Conservation (phyloP, 2,797 vertebrate species). For the Acipenser transmontanus region DNA sequence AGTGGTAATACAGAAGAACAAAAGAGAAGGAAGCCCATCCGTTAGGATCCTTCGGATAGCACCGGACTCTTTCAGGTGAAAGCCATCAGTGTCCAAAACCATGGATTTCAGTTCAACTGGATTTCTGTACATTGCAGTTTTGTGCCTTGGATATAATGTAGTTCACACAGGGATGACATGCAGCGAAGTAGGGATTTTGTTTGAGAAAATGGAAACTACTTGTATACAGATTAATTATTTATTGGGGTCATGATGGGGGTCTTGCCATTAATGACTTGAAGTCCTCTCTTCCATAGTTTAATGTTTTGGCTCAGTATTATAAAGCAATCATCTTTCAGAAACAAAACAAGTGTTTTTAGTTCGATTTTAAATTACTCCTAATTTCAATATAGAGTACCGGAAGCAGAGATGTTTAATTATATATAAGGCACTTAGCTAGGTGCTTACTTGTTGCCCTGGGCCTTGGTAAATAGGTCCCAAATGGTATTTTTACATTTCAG, state of each 20-base stretch:
- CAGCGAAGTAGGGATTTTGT: constrained; percentile 52
- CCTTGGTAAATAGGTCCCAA: neutral
- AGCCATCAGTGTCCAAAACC: constrained; percentile 25
- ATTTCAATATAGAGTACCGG: too few relatives aligned
- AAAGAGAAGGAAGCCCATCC: neutral
- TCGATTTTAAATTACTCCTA: too few relatives aligned
- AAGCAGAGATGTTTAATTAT: too few relatives aligned
- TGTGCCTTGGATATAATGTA: constrained; percentile 53
- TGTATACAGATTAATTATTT: constrained; percentile 64
- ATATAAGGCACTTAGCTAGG: neutral
- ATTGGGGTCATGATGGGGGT: constrained; percentile 64
- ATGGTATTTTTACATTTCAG: neutral
- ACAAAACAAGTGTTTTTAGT: constrained; percentile 43
- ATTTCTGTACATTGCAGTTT: constrained; percentile 46
- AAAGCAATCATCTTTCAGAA: constrained; percentile 39
- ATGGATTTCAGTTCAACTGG: constrained; percentile 38
- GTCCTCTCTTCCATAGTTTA: constrained; percentile 40
- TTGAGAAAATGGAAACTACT: constrained; percentile 38
- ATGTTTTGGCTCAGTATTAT: constrained; percentile 53
- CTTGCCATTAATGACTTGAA: constrained; percentile 60
- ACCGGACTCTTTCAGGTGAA: neutral
- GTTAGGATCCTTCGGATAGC: neutral
- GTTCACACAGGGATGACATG: constrained; percentile 51
- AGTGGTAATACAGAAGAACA: neutral
- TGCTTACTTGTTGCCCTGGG: neutral